Evolutionary conservation across 2,113 vertebrate genomes (phyloP), one percentile per base, ranked within the genome.

Genomic region (Colaptes auratus): DNA sequence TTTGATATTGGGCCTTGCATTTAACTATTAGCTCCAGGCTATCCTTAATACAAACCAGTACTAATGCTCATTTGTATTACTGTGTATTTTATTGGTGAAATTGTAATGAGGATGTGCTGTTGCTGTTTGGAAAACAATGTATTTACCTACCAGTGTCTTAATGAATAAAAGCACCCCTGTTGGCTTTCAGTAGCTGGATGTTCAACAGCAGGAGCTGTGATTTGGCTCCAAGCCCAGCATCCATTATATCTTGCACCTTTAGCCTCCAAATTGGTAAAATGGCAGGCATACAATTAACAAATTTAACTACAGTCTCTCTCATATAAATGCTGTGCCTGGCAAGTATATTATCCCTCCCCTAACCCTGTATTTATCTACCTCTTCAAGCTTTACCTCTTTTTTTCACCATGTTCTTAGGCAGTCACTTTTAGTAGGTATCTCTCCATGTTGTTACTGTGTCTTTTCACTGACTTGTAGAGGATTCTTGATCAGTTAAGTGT

Each of bases 221-320:
- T 89, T 86, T 95, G 94, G 75, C 81, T 83, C 33, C 20, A 30
- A 72, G 73, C 94, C 92, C 63, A 76, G 74, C 55, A 84, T 92
- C 78, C 81, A 82, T 92, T 92, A 44, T 30, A 15, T 56, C 19
- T 60, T 70, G 28, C 56, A 89, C 91, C 69, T 89, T 88, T 89
- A 89, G 82, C 78, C 75, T 91, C 82, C 56, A 67, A 58, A 83
- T 33, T 92, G 89, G 33, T 88, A 35, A 86, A 95, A 85, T 89
- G 87, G 58, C 87, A 96, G 79, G 75, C 9, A 1, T 67, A 8
- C 85, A 83, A 86, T 94, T 77, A 95, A 67, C 84, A 89, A 56
- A 80, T 71, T 86, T 93, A 77, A 53, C 28, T 91, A 27, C 27
- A 66, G n/a, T 35, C 16, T 59, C 33, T 64, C 56, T 83, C 77